These are phyloP conservation scores for Chrysolina haemoptera DNA, from an alignment of 2,888 invertebrate genomes.

Conservation along the genomic window DNA sequence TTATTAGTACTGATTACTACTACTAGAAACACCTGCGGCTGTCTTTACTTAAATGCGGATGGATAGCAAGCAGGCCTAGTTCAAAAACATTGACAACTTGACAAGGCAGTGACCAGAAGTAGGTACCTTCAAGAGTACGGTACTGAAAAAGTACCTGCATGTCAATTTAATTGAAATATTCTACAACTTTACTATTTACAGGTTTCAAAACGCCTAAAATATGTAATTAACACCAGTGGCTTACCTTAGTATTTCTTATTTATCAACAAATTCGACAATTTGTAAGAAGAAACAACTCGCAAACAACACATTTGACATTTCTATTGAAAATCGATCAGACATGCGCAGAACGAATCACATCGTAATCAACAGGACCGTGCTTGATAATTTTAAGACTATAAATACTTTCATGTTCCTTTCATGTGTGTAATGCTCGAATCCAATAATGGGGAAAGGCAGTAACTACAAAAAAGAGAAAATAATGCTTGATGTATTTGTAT, in stretches of 20 bases:
- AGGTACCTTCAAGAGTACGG: background rate
- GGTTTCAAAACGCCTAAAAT: background rate
- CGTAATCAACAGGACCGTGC: conserved; percentile 41
- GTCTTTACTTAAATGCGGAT: background rate
- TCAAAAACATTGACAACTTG: background rate
- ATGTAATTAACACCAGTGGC: background rate
- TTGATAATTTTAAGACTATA: conserved; percentile 23
- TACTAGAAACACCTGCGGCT: too few relatives aligned
- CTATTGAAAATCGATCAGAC: conserved; percentile 45
- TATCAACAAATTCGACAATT: conserved; percentile 47
- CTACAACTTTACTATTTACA: too few relatives aligned
- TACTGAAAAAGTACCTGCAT: background rate
- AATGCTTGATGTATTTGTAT: too few relatives aligned
- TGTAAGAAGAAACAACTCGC: conserved; percentile 37
- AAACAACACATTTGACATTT: conserved; percentile 56
- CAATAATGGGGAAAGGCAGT: too few relatives aligned
- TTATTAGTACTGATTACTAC: too few relatives aligned
- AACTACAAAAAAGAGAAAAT: too few relatives aligned
- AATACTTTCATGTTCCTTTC: too few relatives aligned
- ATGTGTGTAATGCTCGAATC: too few relatives aligned
- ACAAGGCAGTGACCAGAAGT: background rate
- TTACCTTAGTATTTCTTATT: conserved; percentile 50
- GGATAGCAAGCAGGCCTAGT: too few relatives aligned
- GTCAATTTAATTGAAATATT: background rate
- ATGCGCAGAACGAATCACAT: conserved; percentile 44